phyloP scores from a whole-genome alignment of 2,797 vertebrate species.

The Sparus aurata region DNA sequence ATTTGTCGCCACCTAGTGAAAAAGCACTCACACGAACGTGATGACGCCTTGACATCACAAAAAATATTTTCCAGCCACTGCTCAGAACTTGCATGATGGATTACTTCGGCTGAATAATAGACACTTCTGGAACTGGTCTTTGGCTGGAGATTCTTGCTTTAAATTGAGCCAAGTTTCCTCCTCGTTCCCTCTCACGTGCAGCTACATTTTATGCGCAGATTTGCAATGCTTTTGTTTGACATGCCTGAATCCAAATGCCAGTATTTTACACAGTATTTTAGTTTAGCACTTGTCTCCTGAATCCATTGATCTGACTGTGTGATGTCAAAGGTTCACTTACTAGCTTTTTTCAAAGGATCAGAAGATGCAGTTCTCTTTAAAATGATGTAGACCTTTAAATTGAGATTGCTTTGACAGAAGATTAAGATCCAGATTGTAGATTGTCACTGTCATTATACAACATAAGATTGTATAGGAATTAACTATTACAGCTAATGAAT shows the following conservation, averaged over 20 bases:
- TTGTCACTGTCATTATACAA: too few relatives aligned
- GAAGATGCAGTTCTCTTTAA: background rate
- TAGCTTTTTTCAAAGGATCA: background rate
- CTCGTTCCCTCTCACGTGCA: conserved; percentile 2
- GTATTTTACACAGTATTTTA: background rate
- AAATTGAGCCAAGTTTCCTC: conserved; percentile 1
- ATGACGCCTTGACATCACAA: background rate
- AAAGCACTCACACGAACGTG: conserved; percentile 1
- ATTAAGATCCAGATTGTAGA: too few relatives aligned
- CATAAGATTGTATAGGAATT: too few relatives aligned
- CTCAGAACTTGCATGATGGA: background rate
- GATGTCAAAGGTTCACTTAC: background rate
- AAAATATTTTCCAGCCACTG: conserved; percentile 19
- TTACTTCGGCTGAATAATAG: conserved; percentile 18
- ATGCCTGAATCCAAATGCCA: background rate
- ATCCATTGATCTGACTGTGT: background rate
- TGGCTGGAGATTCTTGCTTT: conserved; percentile 9
- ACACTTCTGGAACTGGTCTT: background rate
- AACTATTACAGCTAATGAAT: too few relatives aligned
- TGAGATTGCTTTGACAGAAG: background rate
- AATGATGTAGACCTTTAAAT: background rate
- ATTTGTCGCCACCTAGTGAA: conserved; percentile 47
- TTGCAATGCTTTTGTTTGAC: background rate
- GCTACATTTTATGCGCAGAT: conserved; percentile 9
- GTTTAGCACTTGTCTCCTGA: background rate